These are phyloP conservation scores for Drosophila neonasuta DNA, from an alignment of 2,888 invertebrate species.

Conservation along the genomic window DNA sequence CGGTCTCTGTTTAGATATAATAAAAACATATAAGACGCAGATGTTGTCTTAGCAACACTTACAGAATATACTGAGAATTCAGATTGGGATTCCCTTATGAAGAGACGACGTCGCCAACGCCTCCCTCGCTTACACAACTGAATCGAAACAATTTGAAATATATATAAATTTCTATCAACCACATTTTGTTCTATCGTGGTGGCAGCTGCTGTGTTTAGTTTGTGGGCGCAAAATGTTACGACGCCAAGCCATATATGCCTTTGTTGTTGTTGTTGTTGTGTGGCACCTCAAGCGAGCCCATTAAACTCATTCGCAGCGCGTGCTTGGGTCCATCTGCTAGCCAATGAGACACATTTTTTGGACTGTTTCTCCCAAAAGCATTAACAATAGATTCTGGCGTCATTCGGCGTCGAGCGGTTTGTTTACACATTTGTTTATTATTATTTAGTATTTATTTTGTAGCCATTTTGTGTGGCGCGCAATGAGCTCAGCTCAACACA, in stretches of 20 bases:
- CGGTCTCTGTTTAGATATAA: too few relatives aligned
- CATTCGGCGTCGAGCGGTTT: constrained; percentile 50
- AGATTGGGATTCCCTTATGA: constrained; percentile 16
- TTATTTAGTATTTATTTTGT: constrained; percentile 42
- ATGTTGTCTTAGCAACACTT: constrained; percentile 15
- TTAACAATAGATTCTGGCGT: constrained; percentile 54
- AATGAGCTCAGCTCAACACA: constrained; percentile 63
- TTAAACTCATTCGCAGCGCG: constrained; percentile 8
- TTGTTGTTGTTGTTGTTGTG: neutral
- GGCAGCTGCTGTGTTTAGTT: constrained; percentile 27
- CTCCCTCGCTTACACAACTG: constrained; percentile 53
- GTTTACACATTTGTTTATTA: constrained; percentile 60
- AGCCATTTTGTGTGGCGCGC: constrained; percentile 30
- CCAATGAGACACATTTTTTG: constrained; percentile 16
- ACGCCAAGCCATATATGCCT: constrained; percentile 38
- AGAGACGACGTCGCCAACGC: constrained; percentile 13
- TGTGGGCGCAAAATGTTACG: constrained; percentile 50
- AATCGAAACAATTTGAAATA: constrained; percentile 24
- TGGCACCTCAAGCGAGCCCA: constrained; percentile 3
- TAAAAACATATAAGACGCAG: constrained; percentile 7
- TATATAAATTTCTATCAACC: constrained; percentile 6
- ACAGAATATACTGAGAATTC: constrained; percentile 11
- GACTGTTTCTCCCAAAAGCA: constrained; percentile 6
- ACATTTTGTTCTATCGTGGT: constrained; percentile 1
- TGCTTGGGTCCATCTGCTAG: constrained; percentile 14